Conservation (phyloP, 2,797 vertebrate genomes). For the Neostethus bicornis region DNA sequence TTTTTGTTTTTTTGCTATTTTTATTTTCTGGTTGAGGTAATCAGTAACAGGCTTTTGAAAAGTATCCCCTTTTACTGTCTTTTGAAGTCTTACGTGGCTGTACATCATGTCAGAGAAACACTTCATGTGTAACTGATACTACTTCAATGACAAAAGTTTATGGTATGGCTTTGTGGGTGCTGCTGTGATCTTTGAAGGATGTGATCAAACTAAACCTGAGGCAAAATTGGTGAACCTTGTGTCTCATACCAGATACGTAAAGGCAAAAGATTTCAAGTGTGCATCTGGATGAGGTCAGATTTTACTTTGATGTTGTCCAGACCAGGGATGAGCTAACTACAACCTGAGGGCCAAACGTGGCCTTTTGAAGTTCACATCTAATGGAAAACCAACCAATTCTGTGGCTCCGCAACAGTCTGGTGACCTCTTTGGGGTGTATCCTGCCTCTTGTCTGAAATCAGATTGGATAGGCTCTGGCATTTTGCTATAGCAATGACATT, state of each 20-base stretch:
- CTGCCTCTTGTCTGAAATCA: no score
- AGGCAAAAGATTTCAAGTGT: conserved; percentile 9
- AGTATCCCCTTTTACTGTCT: conserved; percentile 11
- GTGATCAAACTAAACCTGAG: conserved; percentile 29
- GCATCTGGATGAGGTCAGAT: conserved; percentile 47
- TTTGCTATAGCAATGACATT: no score
- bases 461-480: no score
- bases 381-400: no score
- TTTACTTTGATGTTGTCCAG: conserved; percentile 18
- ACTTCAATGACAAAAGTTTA: conserved; percentile 35
- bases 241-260: conserved; percentile 22
- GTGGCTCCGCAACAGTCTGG: no score
- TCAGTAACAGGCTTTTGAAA: conserved; percentile 6
- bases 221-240: conserved; percentile 9
- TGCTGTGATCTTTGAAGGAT: conserved; percentile 24
- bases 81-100: conserved; percentile 45
- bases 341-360: no score
- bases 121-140: conserved; percentile 49
- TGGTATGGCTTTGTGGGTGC: background rate
- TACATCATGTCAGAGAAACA: conserved; percentile 23
- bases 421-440: no score
- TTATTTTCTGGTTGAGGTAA: background rate
- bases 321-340: no score
- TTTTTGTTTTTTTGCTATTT: background rate
- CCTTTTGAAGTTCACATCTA: no score